Evolutionary conservation across 1,140 invertebrate genomes (phyloP), one percentile per base, ranked within the genome.

Genomic region (Aphidius gifuensis): DNA sequence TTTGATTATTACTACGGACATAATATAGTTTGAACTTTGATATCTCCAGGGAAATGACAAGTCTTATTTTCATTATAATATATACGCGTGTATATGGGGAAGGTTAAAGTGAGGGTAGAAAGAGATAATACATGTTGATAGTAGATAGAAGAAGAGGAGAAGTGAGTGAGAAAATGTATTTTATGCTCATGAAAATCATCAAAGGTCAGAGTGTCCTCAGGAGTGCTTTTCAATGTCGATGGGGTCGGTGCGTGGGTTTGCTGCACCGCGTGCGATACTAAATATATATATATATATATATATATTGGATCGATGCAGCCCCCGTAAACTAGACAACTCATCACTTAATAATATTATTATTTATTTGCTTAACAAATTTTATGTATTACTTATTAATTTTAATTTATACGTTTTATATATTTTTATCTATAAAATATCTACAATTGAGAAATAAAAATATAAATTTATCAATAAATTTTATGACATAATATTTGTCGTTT

Each of bases 231-330:
- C 43, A 54, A 38, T 16, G 48, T 38, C 58, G 58, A 60, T 64
- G 70, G 62, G 75, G 71, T 76, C 70, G 73, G 64, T 62, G 74
- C 73, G 75, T 78, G 76, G 76, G 78, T 79, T 32, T 79, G 75
- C 77, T 79, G 76, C 73, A 77, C 77, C 66, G 70, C 16, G 60
- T 46, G 59, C n/a, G 6, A 23, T 32, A 66, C 66, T 69, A 68
- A 69, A 64, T 32, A 32, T 32, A 32, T 23, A 23, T 23, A 23
- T 1, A 23, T 23, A 23, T 2, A 69, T 65, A 66, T 64, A n/a
- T 7, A 55, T 3, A 40, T 21, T 56, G 58, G 71, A 77, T 78
- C 74, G 74, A 77, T 77, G 68, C 70, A 75, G 72, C 73, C 40
- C 43, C 23, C 23, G 53, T 55, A 42, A 42, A 55, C 53, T 40